Evolutionary conservation across 2,113 vertebrate species (phyloP), one percentile per base, ranked within the genome.

Genomic region (Scortum barcoo): DNA sequence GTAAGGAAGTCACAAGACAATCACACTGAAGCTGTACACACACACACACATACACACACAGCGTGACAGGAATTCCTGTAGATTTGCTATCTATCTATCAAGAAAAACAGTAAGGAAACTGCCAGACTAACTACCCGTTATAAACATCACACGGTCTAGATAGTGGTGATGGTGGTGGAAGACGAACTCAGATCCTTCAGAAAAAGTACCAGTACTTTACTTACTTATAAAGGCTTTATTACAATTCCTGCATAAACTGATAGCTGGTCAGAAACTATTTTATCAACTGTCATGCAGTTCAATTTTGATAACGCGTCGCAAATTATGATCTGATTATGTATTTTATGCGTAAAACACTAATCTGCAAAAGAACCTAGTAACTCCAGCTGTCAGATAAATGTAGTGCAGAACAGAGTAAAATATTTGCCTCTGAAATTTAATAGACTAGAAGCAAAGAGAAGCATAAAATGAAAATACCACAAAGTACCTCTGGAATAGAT

Each of bases 1-100:
- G 60, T 42, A 54, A 65, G 24, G 40, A 67, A 86, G 86, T 89
- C 81, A 89, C 62, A 62, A 62, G 87, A 53, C 51, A 30, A 72
- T 75, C 79, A 74, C 75, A 57, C 58, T 61, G 65, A 87, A 72
- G 69, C 50, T n/a, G n/a, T 24, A 16, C 38, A 60, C 62, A 65
- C 51, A 69, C 60, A 56, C n/a, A 78, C 28, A 16, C 38, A 60
- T 56, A 65, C 51, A 69, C 60, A 67, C 20, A 53, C 51, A 33
- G 26, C 7, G 24, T 22, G 73, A 20, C n/a, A 61, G 56, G 42
- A 19, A 20, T 28, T 10, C 17, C 56, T 50, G 28, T 2, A 12
- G 16, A 38, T 38, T 56, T 58, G 54, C 19, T 3, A 22, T 30
- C 16, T n/a, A 33, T 56, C 2, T 30, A 16, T 2, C 3, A 33